Conservation (phyloP, 2,888 invertebrate species). For the Muscina levida region DNA sequence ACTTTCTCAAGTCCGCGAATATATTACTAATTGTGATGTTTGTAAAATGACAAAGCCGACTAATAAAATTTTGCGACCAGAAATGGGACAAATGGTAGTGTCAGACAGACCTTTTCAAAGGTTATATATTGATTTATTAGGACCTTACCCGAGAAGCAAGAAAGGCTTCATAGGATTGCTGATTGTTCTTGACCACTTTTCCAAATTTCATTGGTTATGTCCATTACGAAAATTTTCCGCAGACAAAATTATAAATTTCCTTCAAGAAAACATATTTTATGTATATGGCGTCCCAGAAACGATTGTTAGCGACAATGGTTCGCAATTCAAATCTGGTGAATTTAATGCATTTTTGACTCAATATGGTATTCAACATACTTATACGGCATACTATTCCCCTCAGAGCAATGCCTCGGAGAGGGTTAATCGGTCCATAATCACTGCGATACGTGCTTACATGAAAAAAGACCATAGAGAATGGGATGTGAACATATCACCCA, state of each 20-base stretch:
- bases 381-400: background rate
- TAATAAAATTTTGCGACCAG: background rate
- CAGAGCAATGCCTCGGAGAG: background rate
- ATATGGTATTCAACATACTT: constrained; percentile 26
- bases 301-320: constrained; percentile 54
- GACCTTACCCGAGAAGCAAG: background rate
- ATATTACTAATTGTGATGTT: constrained; percentile 22
- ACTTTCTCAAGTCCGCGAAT: constrained; percentile 45
- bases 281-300: constrained; percentile 57
- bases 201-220: background rate
- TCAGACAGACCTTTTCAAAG: background rate
- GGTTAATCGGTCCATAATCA: background rate
- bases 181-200: background rate
- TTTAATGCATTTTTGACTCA: constrained; percentile 46
- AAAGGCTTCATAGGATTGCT: background rate
- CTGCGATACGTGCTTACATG: background rate
- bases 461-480: background rate
- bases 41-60: constrained; percentile 16
- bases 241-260: background rate
- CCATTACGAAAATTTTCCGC: background rate
- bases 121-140: background rate
- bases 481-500: background rate
- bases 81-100: background rate
- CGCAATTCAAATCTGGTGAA: constrained; percentile 53
- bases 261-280: constrained; percentile 42